Evolutionary conservation across 2,797 vertebrate genomes (phyloP).

Genomic region (Acanthurus leucopareius): DNA sequence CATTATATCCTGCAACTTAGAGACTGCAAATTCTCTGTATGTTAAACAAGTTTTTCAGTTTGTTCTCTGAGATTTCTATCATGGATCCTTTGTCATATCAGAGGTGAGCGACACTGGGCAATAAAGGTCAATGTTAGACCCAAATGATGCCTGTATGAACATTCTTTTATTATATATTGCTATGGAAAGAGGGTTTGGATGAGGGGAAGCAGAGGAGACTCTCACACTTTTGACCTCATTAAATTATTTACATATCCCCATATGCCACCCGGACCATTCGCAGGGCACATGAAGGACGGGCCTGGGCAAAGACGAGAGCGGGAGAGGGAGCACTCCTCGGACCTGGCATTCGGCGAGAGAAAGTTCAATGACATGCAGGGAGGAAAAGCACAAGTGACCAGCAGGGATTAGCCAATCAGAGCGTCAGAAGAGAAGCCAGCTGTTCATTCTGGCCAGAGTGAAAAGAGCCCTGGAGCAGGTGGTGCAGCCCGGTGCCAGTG

Average conservation of each 20-base stretch:
- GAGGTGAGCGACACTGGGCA: not conserved
- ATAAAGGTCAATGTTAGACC: not conserved
- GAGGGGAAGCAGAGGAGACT: constrained; percentile 50
- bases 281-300: constrained; percentile 81
- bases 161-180: not conserved
- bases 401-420: constrained; percentile 87
- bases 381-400: constrained; percentile 85
- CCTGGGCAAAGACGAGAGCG: constrained; percentile 57
- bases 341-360: constrained; percentile 83
- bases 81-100: not conserved
- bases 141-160: not conserved
- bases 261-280: constrained; percentile 79
- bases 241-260: constrained; percentile 86
- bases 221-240: constrained; percentile 85
- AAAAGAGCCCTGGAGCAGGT: constrained; percentile 83
- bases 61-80: too few species aligned
- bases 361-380: constrained; percentile 82
- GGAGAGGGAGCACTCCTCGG: constrained; percentile 52
- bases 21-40: too few species aligned
- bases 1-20: too few species aligned
- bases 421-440: constrained; percentile 87
- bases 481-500: constrained; percentile 82
- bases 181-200: constrained; percentile 18
- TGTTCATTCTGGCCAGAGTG: constrained; percentile 84
- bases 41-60: too few species aligned